Evolutionary conservation across 1,140 invertebrate species (phyloP), one percentile per base, ranked within the genome.

Genomic region (Listronotus bonariensis): DNA sequence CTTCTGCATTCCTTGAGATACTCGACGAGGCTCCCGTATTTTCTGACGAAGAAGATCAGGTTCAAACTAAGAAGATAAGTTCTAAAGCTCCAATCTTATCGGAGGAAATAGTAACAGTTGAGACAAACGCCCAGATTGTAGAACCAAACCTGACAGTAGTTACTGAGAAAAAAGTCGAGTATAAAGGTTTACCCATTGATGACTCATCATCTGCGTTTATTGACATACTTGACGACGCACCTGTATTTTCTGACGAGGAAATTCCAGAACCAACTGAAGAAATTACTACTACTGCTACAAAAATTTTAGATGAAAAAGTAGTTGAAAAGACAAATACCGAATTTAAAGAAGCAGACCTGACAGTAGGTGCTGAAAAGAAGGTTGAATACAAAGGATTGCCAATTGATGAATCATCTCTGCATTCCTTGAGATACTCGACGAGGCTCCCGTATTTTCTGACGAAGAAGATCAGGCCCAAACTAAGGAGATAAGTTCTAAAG

Each of bases 1-100:
- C 78, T 26, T 80, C 79, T 60, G 68, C 78, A 11, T 85, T 82
- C 79, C 80, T 85, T 74, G 76, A 79, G 73, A 78, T 83, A 49
- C 65, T 85, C 42, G 83, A 85, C 66, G 80, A 83, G 68, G 79
- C 82, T 45, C 81, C 85, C 60, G 61, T 64, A 15, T 68, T 76
- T 32, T 75, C 71, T 36, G 75, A 77, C 8, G 73, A 76, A 45
- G 63, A 70, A 48, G 26, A 34, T 78, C 17, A 31, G 3, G 20
- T 3, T 3, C 20, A 1, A 5, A 26, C 20, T 5, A 26, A 26
- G 20, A 5, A 26, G 5, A 26, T 26, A 3, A 26, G 2, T 26
- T 3, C 20, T 26, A 26, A 26, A 1, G 38, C 10, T 40, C 1
- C n/a, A 40, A 7, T 3, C 2, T 10, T 40, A 7, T 14, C 7